These are phyloP conservation scores for Folsomia candida DNA, from an alignment of 2,888 invertebrate species.

Conservation along the genomic window DNA sequence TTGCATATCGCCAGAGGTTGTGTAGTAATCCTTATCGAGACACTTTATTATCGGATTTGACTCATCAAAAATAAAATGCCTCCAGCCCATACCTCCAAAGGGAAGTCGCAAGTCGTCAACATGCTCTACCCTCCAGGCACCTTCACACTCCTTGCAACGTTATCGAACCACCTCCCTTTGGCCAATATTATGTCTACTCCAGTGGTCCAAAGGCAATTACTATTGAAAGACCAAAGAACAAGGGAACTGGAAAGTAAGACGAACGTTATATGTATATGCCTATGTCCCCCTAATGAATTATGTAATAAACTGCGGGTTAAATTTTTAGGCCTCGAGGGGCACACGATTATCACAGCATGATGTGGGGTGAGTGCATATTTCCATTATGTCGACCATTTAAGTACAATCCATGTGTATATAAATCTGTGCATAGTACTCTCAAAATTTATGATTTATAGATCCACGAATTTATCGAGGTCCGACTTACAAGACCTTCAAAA, in stretches of 20 bases:
- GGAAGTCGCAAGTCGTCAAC: too few species aligned
- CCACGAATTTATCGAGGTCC: slow-evolving; percentile 80
- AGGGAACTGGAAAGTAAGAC: neutral
- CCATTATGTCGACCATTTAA: neutral
- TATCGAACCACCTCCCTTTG: slow-evolving; percentile 18
- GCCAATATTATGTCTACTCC: slow-evolving; percentile 29
- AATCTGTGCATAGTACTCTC: too few species aligned
- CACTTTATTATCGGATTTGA: too few species aligned
- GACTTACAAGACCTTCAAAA: slow-evolving; percentile 59
- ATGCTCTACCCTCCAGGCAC: too few species aligned
- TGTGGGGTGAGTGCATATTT: slow-evolving; percentile 72
- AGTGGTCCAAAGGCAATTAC: slow-evolving; percentile 14
- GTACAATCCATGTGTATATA: neutral
- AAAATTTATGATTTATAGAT: slow-evolving; percentile 55
- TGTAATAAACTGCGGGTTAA: too few species aligned
- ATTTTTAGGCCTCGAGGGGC: slow-evolving; percentile 55
- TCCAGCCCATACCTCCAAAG: too few species aligned
- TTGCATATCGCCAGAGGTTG: too few species aligned
- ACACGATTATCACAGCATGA: slow-evolving; percentile 72
- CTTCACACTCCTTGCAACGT: too few species aligned
- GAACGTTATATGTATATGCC: too few species aligned
- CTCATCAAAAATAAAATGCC: too few species aligned
- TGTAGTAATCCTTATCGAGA: too few species aligned
- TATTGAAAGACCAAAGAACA: slow-evolving; percentile 14
- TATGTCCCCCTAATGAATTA: too few species aligned